Evolutionary conservation across 2,113 vertebrate species (phyloP).

Genomic region (Alaudala cheleensis): DNA sequence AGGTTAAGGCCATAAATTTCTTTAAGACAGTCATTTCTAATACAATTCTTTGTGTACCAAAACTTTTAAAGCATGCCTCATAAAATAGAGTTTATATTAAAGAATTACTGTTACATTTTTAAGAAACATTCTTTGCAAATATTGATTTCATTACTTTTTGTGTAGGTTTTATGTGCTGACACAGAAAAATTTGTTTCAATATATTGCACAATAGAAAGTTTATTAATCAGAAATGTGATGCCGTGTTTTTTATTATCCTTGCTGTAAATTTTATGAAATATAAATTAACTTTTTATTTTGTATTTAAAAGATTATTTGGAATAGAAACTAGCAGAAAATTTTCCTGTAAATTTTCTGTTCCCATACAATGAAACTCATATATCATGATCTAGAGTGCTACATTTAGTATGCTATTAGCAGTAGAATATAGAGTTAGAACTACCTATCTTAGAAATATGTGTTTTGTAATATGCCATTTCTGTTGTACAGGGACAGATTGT

Average conservation of each 20-base stretch:
- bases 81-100: neutral
- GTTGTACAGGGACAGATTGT: neutral
- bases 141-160: neutral
- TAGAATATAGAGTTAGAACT: neutral
- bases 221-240: neutral
- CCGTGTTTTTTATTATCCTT: neutral
- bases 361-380: accelerated
- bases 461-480: neutral
- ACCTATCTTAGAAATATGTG: neutral
- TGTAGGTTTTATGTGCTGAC: neutral
- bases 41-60: neutral
- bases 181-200: neutral
- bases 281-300: neutral
- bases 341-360: neutral
- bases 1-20: neutral
- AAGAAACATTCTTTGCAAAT: neutral
- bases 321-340: neutral
- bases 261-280: neutral
- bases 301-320: neutral
- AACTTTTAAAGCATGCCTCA: neutral
- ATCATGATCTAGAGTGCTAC: neutral
- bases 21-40: neutral
- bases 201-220: neutral
- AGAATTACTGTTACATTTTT: neutral
- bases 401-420: neutral